Percentiles rank a stretch among this genome's conserved stretches.
Evolutionary conservation across 2,113 vertebrate genomes (phyloP).

Genomic region (Oryzias melastigma): DNA sequence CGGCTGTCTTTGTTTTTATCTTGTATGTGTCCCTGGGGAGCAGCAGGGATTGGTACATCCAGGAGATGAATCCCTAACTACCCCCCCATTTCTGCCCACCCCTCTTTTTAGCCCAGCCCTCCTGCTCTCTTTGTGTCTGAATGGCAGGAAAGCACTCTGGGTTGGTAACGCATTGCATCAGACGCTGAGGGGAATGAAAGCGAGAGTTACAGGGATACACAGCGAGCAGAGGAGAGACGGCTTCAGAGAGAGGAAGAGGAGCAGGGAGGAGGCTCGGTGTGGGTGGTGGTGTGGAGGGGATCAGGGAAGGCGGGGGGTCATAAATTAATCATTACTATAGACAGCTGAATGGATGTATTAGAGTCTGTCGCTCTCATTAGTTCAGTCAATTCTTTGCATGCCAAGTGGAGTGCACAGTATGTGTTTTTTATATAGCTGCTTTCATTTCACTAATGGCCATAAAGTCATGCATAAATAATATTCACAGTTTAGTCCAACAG

Average conservation of each 20-base stretch:
- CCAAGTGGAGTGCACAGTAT: slow-evolving; percentile 35
- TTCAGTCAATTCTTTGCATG: slow-evolving; percentile 58
- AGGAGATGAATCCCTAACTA: slow-evolving; percentile 43
- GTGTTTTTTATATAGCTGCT: slow-evolving; percentile 45
- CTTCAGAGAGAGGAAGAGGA: slow-evolving; percentile 27
- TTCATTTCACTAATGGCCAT: slow-evolving; percentile 44
- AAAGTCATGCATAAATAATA: slow-evolving; percentile 48
- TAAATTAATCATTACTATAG: slow-evolving; percentile 72
- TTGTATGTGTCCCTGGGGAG: slow-evolving; percentile 49
- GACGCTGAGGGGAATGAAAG: slow-evolving; percentile 48
- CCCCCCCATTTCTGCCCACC: neutral
- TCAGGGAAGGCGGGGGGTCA: slow-evolving; percentile 53
- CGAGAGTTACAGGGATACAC: slow-evolving; percentile 31
- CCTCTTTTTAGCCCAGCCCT: slow-evolving; percentile 31
- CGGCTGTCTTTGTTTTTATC: slow-evolving; percentile 69
- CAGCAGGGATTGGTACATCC: slow-evolving; percentile 55
- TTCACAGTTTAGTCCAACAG: slow-evolving; percentile 29
- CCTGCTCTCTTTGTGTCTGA: slow-evolving; percentile 71
- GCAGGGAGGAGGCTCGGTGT: slow-evolving; percentile 32
- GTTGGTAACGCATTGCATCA: slow-evolving; percentile 76
- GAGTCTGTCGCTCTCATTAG: slow-evolving; percentile 64
- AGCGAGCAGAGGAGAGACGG: slow-evolving; percentile 26
- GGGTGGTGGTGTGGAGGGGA: slow-evolving; percentile 42
- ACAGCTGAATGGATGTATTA: slow-evolving; percentile 67
- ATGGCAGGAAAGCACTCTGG: slow-evolving; percentile 61